Evolutionary conservation across 2,113 vertebrate species (phyloP).

Genomic region (Thinocorus orbignyianus): DNA sequence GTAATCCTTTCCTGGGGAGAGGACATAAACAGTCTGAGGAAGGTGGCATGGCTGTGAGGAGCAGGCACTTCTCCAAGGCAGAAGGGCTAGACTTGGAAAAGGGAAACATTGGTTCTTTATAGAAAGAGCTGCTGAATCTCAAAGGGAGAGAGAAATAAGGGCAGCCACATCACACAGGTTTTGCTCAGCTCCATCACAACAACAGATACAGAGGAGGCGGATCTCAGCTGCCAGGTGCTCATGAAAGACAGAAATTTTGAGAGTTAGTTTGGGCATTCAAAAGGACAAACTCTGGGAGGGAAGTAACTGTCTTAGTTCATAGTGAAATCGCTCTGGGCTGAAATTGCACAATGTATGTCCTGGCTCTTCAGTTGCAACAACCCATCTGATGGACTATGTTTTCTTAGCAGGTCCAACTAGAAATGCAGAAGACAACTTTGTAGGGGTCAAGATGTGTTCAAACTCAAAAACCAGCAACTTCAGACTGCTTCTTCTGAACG

Average conservation of each 20-base stretch:
- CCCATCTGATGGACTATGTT: neutral
- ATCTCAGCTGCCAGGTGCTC: neutral
- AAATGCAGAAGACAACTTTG: neutral
- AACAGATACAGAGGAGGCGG: neutral
- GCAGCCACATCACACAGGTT: neutral
- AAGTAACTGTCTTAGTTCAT: neutral
- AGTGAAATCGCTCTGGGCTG: neutral
- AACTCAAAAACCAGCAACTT: neutral
- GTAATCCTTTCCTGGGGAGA: neutral
- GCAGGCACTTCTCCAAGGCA: neutral
- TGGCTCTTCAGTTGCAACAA: neutral
- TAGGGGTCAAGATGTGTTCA: neutral
- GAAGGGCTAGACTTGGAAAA: neutral
- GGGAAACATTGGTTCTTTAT: neutral
- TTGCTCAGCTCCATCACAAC: neutral
- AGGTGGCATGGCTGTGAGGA: neutral
- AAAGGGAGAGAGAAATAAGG: neutral
- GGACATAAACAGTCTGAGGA: neutral
- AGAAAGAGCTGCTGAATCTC: neutral
- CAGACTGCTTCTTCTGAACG: neutral
- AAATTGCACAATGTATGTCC: neutral
- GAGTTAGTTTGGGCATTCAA: rapidly evolving
- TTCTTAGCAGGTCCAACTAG: neutral
- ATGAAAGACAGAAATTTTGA: neutral
- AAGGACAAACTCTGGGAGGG: neutral